Conservation (phyloP, 2,797 vertebrate species). For the Macropus fuliginosus region DNA sequence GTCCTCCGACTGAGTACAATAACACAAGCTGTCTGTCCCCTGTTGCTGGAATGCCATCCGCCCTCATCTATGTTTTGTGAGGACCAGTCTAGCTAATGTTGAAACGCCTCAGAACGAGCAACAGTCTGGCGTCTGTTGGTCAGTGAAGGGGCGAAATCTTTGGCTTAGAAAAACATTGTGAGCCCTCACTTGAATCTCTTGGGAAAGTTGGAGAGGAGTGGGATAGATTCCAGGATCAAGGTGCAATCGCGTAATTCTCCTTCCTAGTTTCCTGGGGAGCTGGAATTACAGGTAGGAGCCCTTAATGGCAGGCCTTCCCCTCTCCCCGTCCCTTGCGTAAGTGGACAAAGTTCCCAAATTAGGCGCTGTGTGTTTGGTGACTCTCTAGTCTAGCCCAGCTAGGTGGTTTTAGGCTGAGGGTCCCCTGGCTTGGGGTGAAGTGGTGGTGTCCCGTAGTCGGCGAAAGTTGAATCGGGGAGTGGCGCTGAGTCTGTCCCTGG, state of each 20-base stretch:
- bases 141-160: too few relatives aligned
- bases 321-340: too few relatives aligned
- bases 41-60: too few relatives aligned
- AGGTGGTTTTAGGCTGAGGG: too few relatives aligned
- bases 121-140: too few relatives aligned
- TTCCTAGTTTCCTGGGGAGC: neutral
- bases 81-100: neutral
- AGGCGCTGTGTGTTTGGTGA: neutral
- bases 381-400: too few relatives aligned
- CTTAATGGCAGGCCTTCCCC: too few relatives aligned
- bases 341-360: too few relatives aligned
- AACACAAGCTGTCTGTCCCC: too few relatives aligned
- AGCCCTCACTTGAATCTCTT: neutral
- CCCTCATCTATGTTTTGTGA: neutral
- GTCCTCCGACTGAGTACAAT: too few relatives aligned
- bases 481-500: too few relatives aligned
- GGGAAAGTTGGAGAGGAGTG: neutral
- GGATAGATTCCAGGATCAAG: neutral
- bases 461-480: neutral
- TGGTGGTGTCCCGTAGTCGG: neutral
- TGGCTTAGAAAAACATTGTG: neutral
- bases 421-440: neutral
- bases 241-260: neutral
- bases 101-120: too few relatives aligned
- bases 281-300: neutral